Conservation (phyloP, 2,797 vertebrate genomes). For the Bothrops alternatus region DNA sequence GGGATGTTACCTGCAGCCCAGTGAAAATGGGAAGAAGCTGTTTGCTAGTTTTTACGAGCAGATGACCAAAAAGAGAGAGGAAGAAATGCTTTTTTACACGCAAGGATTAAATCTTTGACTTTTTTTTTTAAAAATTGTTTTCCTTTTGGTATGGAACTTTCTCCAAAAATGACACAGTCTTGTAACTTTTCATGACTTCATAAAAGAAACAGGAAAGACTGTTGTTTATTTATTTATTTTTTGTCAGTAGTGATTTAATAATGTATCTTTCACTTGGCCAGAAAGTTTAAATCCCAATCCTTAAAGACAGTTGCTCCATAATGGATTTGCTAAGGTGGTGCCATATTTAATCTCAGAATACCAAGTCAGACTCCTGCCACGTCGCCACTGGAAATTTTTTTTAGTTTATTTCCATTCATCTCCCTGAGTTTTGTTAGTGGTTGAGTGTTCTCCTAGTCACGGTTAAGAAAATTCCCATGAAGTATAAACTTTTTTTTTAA, state of each 20-base stretch:
- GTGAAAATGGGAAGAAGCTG: neutral
- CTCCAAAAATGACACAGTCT: neutral
- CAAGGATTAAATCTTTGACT: neutral
- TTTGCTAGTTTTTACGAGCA: conserved; percentile 25
- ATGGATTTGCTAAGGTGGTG: neutral
- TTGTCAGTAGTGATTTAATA: neutral
- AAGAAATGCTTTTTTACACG: neutral
- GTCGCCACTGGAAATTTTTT: neutral
- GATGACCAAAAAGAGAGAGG: neutral
- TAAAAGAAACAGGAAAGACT: conserved; percentile 13
- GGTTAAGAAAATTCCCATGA: neutral
- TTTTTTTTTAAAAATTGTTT: neutral
- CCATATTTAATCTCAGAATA: neutral
- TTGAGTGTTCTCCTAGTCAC: neutral
- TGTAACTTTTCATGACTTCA: conserved; percentile 1
- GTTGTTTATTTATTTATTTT: neutral
- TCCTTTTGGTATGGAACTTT: neutral
- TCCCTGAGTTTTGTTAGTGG: neutral
- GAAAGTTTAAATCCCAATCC: conserved; percentile 5
- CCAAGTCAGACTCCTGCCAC: too few relatives aligned
- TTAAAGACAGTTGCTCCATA: neutral
- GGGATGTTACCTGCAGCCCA: conserved; percentile 29
- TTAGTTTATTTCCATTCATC: neutral
- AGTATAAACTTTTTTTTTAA: neutral
- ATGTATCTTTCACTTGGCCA: conserved; percentile 25